phyloP scores from a whole-genome alignment of 30 jellyfish, hydroid and myxozoan species.

The Sanderia malayensis region DNA sequence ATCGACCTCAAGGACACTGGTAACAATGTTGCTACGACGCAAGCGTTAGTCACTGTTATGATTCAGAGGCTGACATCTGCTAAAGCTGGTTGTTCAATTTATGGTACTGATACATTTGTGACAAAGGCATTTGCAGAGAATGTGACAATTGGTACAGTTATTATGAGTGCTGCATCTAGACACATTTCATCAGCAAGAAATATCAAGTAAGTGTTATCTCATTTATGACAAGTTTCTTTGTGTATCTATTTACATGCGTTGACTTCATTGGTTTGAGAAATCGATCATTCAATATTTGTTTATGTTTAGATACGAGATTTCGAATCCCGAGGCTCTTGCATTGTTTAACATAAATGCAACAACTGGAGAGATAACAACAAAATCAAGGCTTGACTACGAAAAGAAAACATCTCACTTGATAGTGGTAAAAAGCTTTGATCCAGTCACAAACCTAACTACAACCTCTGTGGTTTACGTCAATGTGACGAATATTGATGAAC shows the following conservation, averaged over 20 bases:
- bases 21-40: constrained; percentile 31
- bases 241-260: too few species aligned
- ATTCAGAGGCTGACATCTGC: constrained; percentile 48
- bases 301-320: constrained; percentile 28
- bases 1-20: constrained; percentile 58
- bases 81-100: constrained; percentile 53
- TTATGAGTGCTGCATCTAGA: constrained; percentile 18
- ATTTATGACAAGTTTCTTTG: too few species aligned
- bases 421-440: constrained; percentile 65
- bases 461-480: constrained; percentile 37
- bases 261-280: too few species aligned
- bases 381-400: constrained; percentile 60
- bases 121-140: constrained; percentile 28
- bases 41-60: constrained; percentile 40
- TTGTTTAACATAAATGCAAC: constrained; percentile 53
- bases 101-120: constrained; percentile 26
- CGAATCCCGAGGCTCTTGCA: constrained; percentile 32
- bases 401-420: constrained; percentile 36
- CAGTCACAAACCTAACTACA: constrained; percentile 57
- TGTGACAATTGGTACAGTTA: constrained; percentile 44
- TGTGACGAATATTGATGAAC: constrained; percentile 72
- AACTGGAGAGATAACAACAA: constrained; percentile 66
- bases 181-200: constrained; percentile 51
- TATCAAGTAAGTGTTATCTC: constrained; percentile 34
- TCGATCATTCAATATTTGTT: too few species aligned